Evolutionary conservation across 1,140 invertebrate species (phyloP).

Genomic region (Neodiprion lecontei): DNA sequence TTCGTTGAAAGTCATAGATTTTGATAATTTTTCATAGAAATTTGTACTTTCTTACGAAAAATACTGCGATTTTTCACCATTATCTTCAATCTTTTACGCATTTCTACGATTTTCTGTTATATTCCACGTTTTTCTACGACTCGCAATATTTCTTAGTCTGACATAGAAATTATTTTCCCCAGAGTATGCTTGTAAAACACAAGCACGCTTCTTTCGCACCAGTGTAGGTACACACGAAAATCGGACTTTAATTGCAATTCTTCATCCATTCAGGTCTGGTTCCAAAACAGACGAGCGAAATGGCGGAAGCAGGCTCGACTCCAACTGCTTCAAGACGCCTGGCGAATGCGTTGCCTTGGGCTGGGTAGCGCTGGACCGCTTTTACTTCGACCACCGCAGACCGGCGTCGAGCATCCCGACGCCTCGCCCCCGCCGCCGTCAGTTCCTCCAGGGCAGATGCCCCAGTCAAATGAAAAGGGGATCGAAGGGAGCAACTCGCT

Average conservation of each 20-base stretch:
- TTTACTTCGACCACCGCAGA: conserved; percentile 53
- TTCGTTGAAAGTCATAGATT: too few relatives aligned
- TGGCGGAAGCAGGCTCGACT: conserved; percentile 87
- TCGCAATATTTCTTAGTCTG: too few relatives aligned
- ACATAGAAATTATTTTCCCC: too few relatives aligned
- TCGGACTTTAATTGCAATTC: background rate
- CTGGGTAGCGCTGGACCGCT: conserved; percentile 65
- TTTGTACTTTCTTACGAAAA: too few relatives aligned
- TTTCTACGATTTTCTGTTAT: too few relatives aligned
- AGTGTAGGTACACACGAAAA: too few relatives aligned
- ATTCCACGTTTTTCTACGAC: too few relatives aligned
- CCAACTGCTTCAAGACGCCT: conserved; percentile 86
- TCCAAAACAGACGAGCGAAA: conserved; percentile 87
- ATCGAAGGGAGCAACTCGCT: conserved; percentile 34
- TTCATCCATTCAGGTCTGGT: conserved; percentile 76
- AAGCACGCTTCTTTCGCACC: too few relatives aligned
- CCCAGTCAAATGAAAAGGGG: conserved; percentile 37
- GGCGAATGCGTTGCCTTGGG: conserved; percentile 86
- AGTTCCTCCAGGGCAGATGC: conserved; percentile 18
- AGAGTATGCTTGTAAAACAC: too few relatives aligned
- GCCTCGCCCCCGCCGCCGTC: conserved; percentile 36
- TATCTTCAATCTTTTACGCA: too few relatives aligned
- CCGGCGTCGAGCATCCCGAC: conserved; percentile 43
- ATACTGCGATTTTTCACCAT: too few relatives aligned
- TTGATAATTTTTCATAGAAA: too few relatives aligned